Evolutionary conservation across 2,888 invertebrate genomes (phyloP).

Genomic region (Endotricha flammealis): DNA sequence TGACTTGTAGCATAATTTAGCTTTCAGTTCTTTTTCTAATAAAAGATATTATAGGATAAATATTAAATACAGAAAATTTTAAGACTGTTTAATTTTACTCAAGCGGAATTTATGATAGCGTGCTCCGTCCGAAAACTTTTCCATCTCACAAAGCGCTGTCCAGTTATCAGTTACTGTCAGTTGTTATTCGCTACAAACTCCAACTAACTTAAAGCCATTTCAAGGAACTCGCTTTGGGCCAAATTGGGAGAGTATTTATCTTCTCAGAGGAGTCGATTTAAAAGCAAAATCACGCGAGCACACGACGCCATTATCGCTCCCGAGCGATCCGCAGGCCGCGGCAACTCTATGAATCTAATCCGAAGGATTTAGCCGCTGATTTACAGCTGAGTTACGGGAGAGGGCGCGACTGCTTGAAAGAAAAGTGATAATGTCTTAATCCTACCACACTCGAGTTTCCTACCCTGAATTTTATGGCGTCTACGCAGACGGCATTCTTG

Average conservation of each 20-base stretch:
- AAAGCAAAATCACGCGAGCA: conserved; percentile 76
- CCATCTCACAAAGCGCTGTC: conserved; percentile 30
- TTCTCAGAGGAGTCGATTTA: conserved; percentile 69
- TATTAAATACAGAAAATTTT: too few relatives aligned
- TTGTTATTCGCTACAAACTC: conserved; percentile 58
- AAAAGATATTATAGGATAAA: too few relatives aligned
- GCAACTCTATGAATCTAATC: conserved; percentile 79
- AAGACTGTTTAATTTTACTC: background rate
- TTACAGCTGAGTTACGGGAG: conserved; percentile 69
- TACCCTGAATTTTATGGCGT: conserved; percentile 71
- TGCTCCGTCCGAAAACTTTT: conserved; percentile 10
- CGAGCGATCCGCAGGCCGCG: conserved; percentile 70
- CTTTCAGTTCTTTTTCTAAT: conserved; percentile 1
- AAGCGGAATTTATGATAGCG: conserved; percentile 10
- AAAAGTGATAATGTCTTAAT: conserved; percentile 84
- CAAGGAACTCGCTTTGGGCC: conserved; percentile 54
- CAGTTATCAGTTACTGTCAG: conserved; percentile 62
- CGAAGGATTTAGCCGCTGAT: conserved; percentile 77
- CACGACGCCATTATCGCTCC: conserved; percentile 73
- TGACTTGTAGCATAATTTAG: background rate
- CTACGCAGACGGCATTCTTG: conserved; percentile 75
- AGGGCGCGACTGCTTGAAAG: conserved; percentile 74
- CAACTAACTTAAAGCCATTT: conserved; percentile 57
- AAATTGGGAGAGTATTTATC: conserved; percentile 73
- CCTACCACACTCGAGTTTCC: conserved; percentile 75